Evolutionary conservation across 2,888 invertebrate genomes (phyloP).

Genomic region (Junonia oenone): DNA sequence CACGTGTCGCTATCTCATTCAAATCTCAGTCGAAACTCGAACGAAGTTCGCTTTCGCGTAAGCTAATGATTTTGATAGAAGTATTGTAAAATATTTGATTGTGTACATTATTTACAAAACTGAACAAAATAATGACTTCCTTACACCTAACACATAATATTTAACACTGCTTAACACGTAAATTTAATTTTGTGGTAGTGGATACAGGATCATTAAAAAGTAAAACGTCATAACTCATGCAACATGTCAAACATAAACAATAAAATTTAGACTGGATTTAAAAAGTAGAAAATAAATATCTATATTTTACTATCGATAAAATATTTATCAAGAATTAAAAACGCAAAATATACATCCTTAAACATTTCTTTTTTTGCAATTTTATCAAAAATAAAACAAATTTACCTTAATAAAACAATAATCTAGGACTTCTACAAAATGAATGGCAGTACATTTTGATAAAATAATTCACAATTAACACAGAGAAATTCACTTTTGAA

Average conservation of each 20-base stretch:
- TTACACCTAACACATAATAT: too few species aligned
- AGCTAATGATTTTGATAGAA: neutral
- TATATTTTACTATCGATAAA: too few species aligned
- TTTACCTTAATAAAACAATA: conserved; percentile 28
- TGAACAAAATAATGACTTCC: too few species aligned
- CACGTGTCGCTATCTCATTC: conserved; percentile 3
- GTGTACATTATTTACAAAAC: too few species aligned
- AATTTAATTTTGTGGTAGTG: neutral
- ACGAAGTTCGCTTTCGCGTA: neutral
- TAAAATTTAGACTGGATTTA: neutral
- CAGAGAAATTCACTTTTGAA: conserved; percentile 13
- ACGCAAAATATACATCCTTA: too few species aligned
- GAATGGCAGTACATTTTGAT: conserved; percentile 6
- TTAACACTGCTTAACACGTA: too few species aligned
- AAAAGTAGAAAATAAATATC: neutral
- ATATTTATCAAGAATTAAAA: too few species aligned
- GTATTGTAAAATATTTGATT: too few species aligned
- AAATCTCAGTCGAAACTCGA: neutral
- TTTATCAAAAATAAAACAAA: neutral
- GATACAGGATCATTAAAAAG: neutral
- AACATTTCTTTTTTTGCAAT: too few species aligned
- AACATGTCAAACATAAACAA: neutral
- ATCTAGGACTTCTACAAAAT: neutral
- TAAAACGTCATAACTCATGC: neutral
- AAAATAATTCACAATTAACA: conserved; percentile 7